These are phyloP conservation scores for Meandrina meandrites DNA, from an alignment of 92 coral and sea anemone genomes.

Conservation along the genomic window DNA sequence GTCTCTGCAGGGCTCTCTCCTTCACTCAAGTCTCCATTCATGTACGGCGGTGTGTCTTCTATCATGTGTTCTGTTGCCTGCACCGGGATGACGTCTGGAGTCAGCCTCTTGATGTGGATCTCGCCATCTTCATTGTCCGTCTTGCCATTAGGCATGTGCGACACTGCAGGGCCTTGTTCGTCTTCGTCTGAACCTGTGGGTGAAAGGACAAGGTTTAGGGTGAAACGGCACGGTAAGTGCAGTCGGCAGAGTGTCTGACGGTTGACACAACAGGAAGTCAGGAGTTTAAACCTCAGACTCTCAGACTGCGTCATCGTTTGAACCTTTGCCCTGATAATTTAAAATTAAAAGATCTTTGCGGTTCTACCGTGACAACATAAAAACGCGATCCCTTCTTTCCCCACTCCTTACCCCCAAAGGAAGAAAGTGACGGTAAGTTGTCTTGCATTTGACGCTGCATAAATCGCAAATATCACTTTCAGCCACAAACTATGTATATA, in stretches of 20 bases:
- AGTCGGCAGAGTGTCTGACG: background rate
- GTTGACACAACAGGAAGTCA: background rate
- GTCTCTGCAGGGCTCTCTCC: conserved; percentile 75
- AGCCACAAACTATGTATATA: no score
- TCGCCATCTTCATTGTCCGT: conserved; percentile 34
- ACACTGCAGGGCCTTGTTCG: background rate
- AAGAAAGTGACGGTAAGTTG: no score
- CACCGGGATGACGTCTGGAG: conserved; percentile 38
- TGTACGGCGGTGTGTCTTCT: conserved; percentile 51
- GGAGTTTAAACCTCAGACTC: no score
- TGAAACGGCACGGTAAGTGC: background rate
- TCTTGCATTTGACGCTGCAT: no score
- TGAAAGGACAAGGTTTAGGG: background rate
- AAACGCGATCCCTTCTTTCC: no score
- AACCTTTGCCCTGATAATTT: no score
- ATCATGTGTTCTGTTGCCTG: conserved; percentile 26
- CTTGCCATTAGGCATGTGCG: conserved; percentile 2
- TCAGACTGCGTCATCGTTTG: no score
- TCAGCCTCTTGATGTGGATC: conserved; percentile 21
- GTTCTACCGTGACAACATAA: no score
- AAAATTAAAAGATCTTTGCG: no score
- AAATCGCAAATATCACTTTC: no score
- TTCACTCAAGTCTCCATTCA: conserved; percentile 71
- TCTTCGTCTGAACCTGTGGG: conserved; percentile 44
- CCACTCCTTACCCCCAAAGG: no score